phyloP scores from a whole-genome alignment of 37 sponge, comb jelly and placozoan genomes.

The Amphimedon queenslandica region DNA sequence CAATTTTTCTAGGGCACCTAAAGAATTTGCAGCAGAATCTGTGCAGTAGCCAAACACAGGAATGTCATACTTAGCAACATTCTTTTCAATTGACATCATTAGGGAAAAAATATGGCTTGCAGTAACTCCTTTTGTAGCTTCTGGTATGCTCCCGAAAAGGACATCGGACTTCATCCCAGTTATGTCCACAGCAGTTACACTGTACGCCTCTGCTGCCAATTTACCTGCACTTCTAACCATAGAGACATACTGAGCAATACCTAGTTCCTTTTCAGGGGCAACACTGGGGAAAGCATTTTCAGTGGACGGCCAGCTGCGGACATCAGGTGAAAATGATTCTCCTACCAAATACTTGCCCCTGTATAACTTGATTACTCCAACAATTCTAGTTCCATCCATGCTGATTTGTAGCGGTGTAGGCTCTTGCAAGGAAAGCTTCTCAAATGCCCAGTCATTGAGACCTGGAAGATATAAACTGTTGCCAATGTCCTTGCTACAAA shows the following conservation, averaged over 20 bases:
- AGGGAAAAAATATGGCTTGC: constrained; percentile 8
- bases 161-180: constrained; percentile 22
- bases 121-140: constrained; percentile 15
- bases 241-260: no score
- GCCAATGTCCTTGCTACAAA: neutral
- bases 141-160: constrained; percentile 16
- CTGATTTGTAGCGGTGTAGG: neutral
- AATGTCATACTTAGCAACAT: neutral
- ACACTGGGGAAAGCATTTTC: no score
- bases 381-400: neutral
- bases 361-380: neutral
- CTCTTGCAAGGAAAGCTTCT: neutral
- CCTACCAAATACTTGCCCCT: constrained; percentile 4
- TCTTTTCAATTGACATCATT: constrained; percentile 30
- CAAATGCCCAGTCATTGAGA: neutral
- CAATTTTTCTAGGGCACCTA: neutral
- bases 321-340: constrained; percentile 16
- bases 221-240: neutral
- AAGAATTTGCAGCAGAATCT: constrained; percentile 23
- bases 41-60: constrained; percentile 27
- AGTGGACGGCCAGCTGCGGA: no score
- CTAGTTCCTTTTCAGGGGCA: neutral
- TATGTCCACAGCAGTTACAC: constrained; percentile 12
- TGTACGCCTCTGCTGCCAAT: constrained; percentile 29
- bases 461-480: neutral